These are phyloP conservation scores for Amiota communis DNA, from an alignment of 2,888 invertebrate genomes.

Conservation along the genomic window DNA sequence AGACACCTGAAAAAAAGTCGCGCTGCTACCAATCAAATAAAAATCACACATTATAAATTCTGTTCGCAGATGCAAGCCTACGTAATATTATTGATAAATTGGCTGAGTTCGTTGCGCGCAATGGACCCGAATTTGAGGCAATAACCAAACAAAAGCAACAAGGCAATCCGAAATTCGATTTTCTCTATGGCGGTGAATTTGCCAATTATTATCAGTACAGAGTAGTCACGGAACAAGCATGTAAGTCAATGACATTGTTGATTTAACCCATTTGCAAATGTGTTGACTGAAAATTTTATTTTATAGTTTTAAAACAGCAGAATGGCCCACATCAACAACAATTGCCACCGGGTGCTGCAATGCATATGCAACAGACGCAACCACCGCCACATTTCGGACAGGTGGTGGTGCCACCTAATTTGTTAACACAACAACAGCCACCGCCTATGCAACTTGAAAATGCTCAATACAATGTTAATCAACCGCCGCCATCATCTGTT, in stretches of 20 bases:
- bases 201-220: slow-evolving; percentile 97
- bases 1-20: not conserved
- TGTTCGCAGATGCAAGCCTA: slow-evolving; percentile 85
- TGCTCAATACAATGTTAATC: slow-evolving; percentile 35
- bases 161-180: slow-evolving; percentile 97
- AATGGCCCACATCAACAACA: slow-evolving; percentile 73
- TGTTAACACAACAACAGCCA: slow-evolving; percentile 65
- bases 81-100: slow-evolving; percentile 98
- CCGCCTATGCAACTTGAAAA: slow-evolving; percentile 46
- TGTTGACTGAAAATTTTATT: not conserved
- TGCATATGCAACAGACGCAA: slow-evolving; percentile 50
- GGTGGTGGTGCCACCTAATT: slow-evolving; percentile 46
- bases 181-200: slow-evolving; percentile 96
- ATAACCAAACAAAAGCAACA: slow-evolving; percentile 99
- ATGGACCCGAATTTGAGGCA: slow-evolving; percentile 99
- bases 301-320: slow-evolving; percentile 83
- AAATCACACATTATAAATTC: slow-evolving; percentile 3
- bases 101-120: slow-evolving; percentile 98
- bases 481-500: slow-evolving; percentile 23
- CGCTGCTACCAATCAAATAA: slow-evolving; percentile 25
- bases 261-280: not conserved
- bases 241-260: slow-evolving; percentile 76
- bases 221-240: slow-evolving; percentile 95
- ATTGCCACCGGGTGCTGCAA: slow-evolving; percentile 46
- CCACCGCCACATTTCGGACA: slow-evolving; percentile 52